phyloP scores from a whole-genome alignment of 1,140 invertebrate genomes.

The Amyelois transitella region DNA sequence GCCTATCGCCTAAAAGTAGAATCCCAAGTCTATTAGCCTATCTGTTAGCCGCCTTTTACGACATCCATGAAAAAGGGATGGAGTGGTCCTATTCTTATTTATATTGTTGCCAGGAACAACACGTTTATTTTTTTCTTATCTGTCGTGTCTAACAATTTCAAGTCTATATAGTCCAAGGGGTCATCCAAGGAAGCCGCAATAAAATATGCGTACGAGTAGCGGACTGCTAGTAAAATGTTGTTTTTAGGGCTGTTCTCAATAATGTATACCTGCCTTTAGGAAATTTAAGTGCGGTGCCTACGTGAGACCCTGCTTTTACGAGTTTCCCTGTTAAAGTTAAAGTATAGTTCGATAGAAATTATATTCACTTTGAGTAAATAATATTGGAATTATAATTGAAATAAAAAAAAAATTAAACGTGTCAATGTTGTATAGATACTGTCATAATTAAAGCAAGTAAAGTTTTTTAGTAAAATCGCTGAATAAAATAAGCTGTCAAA shows the following conservation, averaged over 20 bases:
- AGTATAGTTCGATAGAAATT: too few species aligned
- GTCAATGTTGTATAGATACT: too few species aligned
- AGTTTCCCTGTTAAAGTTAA: background rate
- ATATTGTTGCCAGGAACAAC: background rate
- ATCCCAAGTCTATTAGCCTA: too few species aligned
- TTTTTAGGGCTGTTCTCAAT: slow-evolving; percentile 60
- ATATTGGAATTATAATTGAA: too few species aligned
- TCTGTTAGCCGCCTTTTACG: too few species aligned
- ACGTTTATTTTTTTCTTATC: slow-evolving; percentile 4
- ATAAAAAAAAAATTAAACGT: too few species aligned
- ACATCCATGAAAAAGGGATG: too few species aligned
- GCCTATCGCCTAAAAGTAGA: too few species aligned
- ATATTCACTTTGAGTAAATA: too few species aligned
- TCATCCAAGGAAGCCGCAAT: slow-evolving; percentile 59
- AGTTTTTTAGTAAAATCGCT: too few species aligned
- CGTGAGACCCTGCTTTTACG: background rate
- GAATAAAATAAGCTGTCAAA: too few species aligned
- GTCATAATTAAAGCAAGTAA: too few species aligned
- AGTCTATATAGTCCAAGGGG: slow-evolving; percentile 45
- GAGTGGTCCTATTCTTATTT: background rate
- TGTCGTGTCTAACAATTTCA: slow-evolving; percentile 21
- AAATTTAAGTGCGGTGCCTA: slow-evolving; percentile 48
- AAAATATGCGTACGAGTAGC: slow-evolving; percentile 63
- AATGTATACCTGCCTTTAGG: slow-evolving; percentile 58
- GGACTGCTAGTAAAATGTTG: slow-evolving; percentile 65